Conservation (phyloP, 2,888 invertebrate genomes). For the Amphipyra berbera region DNA sequence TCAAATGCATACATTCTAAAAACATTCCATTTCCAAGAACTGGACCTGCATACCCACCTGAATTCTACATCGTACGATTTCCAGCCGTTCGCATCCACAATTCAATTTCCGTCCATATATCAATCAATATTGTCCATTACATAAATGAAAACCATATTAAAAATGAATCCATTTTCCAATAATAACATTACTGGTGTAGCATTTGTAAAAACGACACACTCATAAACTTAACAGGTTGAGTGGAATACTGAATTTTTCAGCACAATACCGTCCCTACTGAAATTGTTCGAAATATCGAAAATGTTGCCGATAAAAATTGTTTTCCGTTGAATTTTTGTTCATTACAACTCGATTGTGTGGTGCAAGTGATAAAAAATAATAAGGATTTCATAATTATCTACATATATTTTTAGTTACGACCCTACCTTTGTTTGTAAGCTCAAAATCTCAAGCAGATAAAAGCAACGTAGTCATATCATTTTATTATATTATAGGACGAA, state of each 20-base stretch:
- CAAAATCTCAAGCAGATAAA: too few relatives aligned
- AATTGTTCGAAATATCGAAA: constrained; percentile 55
- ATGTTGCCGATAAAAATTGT: constrained; percentile 61
- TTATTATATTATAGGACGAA: too few relatives aligned
- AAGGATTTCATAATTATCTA: background rate
- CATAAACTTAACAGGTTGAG: constrained; percentile 57
- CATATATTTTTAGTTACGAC: too few relatives aligned
- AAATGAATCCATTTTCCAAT: constrained; percentile 40
- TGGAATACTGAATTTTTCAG: constrained; percentile 46
- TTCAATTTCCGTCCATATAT: background rate
- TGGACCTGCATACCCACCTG: too few relatives aligned
- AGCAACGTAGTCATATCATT: too few relatives aligned
- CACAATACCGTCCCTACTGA: constrained; percentile 39
- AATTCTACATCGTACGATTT: too few relatives aligned
- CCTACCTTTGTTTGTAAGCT: too few relatives aligned
- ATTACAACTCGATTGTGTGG: constrained; percentile 54
- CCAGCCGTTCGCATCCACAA: too few relatives aligned
- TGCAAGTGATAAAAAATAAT: constrained; percentile 26
- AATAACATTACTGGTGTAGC: constrained; percentile 31
- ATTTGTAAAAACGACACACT: constrained; percentile 41
- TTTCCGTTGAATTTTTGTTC: constrained; percentile 59
- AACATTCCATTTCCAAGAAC: too few relatives aligned
- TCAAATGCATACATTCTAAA: too few relatives aligned
- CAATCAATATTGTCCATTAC: background rate
- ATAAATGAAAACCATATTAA: constrained; percentile 21